phyloP scores from a whole-genome alignment of 2,113 vertebrate genomes.

The Clarias gariepinus region DNA sequence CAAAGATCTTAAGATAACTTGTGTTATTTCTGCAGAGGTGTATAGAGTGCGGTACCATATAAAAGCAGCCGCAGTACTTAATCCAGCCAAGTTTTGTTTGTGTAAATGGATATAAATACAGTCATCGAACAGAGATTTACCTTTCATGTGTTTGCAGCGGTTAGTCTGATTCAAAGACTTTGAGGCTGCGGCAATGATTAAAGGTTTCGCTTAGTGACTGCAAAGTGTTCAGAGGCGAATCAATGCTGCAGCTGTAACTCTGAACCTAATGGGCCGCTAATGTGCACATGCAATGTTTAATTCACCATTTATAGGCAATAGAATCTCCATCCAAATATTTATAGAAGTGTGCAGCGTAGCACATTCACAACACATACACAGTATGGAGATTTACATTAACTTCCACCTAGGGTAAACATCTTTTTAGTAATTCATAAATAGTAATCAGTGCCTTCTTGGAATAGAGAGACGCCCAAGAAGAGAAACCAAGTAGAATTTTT shows the following conservation, averaged over 20 bases:
- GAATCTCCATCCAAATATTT: not conserved
- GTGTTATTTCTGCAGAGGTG: not conserved
- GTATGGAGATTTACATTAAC: not conserved
- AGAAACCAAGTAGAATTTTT: not conserved
- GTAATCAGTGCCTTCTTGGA: not conserved
- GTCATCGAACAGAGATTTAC: not conserved
- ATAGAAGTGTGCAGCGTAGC: not conserved
- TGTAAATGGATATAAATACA: not conserved
- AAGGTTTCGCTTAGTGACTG: conserved; percentile 3
- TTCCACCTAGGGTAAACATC: not conserved
- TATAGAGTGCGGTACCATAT: not conserved
- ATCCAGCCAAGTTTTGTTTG: not conserved
- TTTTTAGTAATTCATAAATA: not conserved
- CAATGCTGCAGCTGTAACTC: conserved; percentile 10
- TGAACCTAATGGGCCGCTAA: not conserved
- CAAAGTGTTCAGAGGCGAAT: conserved; percentile 3
- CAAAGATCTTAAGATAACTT: not conserved
- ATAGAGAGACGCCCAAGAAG: not conserved
- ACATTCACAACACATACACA: not conserved
- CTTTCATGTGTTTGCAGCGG: conserved; percentile 3
- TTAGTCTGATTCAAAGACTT: conserved; percentile 2
- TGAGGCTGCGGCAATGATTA: not conserved
- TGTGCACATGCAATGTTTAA: not conserved
- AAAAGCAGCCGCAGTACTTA: not conserved
- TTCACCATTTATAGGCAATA: not conserved